Evolutionary conservation across 2,113 vertebrate genomes (phyloP).

Genomic region (Pyxicephalus adspersus): DNA sequence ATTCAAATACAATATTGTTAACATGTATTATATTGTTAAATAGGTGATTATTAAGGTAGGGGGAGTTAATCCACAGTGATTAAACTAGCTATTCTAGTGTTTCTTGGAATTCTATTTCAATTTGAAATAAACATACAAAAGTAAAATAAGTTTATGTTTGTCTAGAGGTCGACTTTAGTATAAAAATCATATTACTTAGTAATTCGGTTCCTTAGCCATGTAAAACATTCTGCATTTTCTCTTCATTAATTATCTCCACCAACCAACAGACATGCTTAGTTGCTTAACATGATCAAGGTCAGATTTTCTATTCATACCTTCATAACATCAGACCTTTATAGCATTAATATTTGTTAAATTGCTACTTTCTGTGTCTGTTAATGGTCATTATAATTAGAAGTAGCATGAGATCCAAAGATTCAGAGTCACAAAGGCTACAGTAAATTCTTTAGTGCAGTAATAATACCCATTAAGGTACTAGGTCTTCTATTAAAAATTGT

Average conservation of each 20-base stretch:
- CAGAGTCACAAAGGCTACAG: conserved; percentile 46
- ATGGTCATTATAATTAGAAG: conserved; percentile 54
- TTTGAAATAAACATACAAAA: no score
- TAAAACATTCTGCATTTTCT: conserved; percentile 22
- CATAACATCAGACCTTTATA: conserved; percentile 45
- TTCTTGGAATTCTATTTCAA: no score
- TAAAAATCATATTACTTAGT: not conserved
- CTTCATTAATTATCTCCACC: conserved; percentile 35
- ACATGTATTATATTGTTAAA: no score
- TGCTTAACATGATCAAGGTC: conserved; percentile 51
- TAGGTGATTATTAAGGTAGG: no score
- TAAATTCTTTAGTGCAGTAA: conserved; percentile 54
- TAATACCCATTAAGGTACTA: conserved; percentile 50
- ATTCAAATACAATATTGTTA: no score
- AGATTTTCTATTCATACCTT: conserved; percentile 47
- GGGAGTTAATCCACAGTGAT: no score
- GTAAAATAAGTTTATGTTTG: no score
- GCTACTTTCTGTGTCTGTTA: conserved; percentile 50
- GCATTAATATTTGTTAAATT: conserved; percentile 55
- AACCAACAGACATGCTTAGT: conserved; percentile 38
- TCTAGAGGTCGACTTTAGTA: no score
- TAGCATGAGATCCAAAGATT: conserved; percentile 40
- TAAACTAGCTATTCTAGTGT: no score
- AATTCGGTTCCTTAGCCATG: conserved; percentile 15
- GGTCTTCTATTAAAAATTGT: conserved; percentile 33